These are phyloP conservation scores for Dugesia japonica DNA, from an alignment of 2,888 invertebrate species.

Conservation along the genomic window DNA sequence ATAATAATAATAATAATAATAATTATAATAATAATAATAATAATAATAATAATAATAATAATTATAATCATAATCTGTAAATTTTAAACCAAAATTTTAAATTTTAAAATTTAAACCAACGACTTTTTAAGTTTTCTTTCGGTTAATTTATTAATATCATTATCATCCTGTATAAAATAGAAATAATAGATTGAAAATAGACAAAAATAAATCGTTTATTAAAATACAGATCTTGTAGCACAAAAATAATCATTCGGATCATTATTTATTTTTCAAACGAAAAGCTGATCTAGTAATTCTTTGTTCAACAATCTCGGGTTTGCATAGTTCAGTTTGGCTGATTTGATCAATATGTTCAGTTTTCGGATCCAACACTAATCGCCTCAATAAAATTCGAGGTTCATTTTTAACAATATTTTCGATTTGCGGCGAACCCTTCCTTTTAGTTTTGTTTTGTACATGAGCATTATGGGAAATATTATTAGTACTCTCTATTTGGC, in stretches of 20 bases:
- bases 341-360: too few relatives aligned
- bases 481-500: background rate
- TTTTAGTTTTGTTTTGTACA: background rate
- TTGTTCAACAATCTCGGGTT: background rate
- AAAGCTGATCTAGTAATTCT: background rate
- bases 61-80: too few relatives aligned
- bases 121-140: too few relatives aligned
- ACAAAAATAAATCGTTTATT: background rate
- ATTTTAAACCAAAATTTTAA: too few relatives aligned
- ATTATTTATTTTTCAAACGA: background rate
- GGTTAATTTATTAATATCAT: too few relatives aligned
- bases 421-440: background rate
- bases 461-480: too few relatives aligned
- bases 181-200: too few relatives aligned
- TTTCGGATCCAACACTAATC: background rate
- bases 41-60: too few relatives aligned
- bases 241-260: background rate
- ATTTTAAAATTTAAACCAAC: too few relatives aligned
- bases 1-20: too few relatives aligned
- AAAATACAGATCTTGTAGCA: constrained; percentile 1
- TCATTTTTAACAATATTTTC: background rate
- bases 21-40: too few relatives aligned
- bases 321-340: background rate
- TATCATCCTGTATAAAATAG: too few relatives aligned
- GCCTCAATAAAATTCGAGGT: background rate